Evolutionary conservation across 2,797 vertebrate species (phyloP).

Genomic region (Menidia menidia): DNA sequence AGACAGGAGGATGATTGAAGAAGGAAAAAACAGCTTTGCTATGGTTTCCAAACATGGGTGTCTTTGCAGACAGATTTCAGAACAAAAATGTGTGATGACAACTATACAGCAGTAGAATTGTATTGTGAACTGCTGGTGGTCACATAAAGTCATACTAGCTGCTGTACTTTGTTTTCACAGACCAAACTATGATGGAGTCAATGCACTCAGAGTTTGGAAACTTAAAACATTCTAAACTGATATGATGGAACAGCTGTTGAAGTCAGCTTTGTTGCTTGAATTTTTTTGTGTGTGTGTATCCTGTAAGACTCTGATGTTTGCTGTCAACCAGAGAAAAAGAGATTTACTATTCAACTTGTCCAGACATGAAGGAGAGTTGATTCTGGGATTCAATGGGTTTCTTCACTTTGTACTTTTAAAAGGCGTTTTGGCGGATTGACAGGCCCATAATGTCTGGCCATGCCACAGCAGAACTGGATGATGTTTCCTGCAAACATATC

Average conservation of each 20-base stretch:
- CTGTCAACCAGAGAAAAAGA: not conserved
- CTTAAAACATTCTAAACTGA: not conserved
- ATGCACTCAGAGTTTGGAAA: constrained; percentile 5
- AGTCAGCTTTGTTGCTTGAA: not conserved
- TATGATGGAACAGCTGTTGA: constrained; percentile 3
- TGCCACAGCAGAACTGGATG: not conserved
- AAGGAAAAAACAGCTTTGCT: not conserved
- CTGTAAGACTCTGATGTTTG: not conserved
- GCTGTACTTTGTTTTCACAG: constrained; percentile 6
- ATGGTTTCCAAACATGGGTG: not conserved
- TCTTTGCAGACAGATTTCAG: not conserved
- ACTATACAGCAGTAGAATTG: constrained; percentile 6
- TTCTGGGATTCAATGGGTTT: not conserved
- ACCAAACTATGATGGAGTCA: not conserved
- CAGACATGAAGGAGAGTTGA: not conserved
- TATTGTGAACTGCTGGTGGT: not conserved
- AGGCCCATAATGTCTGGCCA: not conserved
- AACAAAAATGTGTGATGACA: constrained; percentile 6
- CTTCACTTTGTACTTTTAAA: not conserved
- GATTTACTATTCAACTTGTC: not conserved
- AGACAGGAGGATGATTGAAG: not conserved
- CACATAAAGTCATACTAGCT: not conserved
- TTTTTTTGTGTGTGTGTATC: too few relatives aligned
- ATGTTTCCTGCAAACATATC: not conserved
- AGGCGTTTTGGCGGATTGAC: not conserved